These are phyloP conservation scores for Bungarus multicinctus DNA, from an alignment of 2,113 vertebrate genomes.

Conservation along the genomic window DNA sequence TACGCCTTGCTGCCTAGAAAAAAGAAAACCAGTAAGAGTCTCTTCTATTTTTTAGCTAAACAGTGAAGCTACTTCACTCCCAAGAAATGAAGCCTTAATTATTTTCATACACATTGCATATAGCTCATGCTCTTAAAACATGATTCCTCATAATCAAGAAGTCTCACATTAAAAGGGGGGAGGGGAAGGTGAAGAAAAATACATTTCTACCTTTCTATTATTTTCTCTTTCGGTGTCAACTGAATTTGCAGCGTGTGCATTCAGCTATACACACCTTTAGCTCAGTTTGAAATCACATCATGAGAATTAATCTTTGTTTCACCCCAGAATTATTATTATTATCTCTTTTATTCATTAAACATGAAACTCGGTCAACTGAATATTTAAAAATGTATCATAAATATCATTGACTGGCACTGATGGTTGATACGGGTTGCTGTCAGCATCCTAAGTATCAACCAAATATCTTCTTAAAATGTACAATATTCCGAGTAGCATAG, in stretches of 20 bases:
- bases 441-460: no score
- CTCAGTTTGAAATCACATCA: slow-evolving; percentile 7
- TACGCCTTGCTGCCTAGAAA: neutral
- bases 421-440: no score
- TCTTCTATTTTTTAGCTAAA: neutral
- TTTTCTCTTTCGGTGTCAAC: slow-evolving; percentile 9
- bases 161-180: neutral
- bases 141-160: neutral
- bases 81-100: neutral
- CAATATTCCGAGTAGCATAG: no score
- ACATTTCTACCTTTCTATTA: slow-evolving; percentile 2
- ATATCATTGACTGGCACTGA: no score
- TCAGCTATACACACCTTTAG: neutral
- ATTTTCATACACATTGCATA: neutral
- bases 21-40: neutral
- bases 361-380: no score
- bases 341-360: no score
- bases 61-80: neutral
- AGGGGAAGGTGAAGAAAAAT: neutral
- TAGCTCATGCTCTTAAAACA: neutral
- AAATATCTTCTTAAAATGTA: no score
- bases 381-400: no score
- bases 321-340: neutral
- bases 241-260: neutral
- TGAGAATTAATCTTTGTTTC: neutral